phyloP scores from a whole-genome alignment of 2,888 invertebrate species.

The Aquatica leii region DNA sequence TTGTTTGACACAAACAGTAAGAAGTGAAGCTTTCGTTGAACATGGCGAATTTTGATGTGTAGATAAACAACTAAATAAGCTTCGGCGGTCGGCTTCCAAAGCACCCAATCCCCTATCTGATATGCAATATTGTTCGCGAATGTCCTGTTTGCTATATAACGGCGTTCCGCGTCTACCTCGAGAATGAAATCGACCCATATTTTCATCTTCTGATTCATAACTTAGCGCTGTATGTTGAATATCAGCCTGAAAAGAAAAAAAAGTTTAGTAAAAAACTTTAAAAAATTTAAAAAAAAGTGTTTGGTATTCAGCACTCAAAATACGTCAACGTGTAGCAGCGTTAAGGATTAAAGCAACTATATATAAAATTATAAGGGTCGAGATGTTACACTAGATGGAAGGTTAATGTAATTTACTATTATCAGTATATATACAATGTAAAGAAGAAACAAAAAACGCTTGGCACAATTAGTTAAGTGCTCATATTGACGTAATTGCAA shows the following conservation, averaged over 20 bases:
- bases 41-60: constrained; percentile 64
- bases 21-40: constrained; percentile 72
- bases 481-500: neutral
- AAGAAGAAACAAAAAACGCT: too few species aligned
- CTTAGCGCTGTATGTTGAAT: constrained; percentile 74
- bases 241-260: constrained; percentile 67
- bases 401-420: neutral
- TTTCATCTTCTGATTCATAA: constrained; percentile 85
- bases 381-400: neutral
- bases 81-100: constrained; percentile 70
- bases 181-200: constrained; percentile 74
- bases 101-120: constrained; percentile 88
- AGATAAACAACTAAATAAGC: constrained; percentile 87
- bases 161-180: constrained; percentile 65
- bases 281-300: too few species aligned
- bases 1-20: constrained; percentile 87
- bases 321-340: neutral
- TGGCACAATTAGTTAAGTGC: constrained; percentile 12
- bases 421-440: neutral
- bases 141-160: constrained; percentile 80
- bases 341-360: too few species aligned
- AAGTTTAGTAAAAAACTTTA: too few species aligned
- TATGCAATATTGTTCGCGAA: constrained; percentile 94
- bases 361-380: neutral
- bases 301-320: too few species aligned